Base-by-base conservation (phyloP, 2,888 invertebrate genomes). In the Drosophila ezoana region DNA sequence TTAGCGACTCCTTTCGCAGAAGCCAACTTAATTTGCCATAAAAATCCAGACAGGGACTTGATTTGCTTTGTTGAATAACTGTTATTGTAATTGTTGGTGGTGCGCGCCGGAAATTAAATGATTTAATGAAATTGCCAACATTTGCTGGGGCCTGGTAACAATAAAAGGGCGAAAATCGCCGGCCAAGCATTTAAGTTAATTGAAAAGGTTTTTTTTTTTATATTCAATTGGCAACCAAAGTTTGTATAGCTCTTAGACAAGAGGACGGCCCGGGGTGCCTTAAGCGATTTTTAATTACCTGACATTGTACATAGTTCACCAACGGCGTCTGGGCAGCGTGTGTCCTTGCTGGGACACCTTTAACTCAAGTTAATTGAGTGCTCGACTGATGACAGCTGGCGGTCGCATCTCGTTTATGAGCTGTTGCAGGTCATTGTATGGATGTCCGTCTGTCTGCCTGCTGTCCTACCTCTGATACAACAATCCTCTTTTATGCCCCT, bases 241-340 rank as follows among this genome's bases (percentile, higher is more conserved):
- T 69, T 69, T 41, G 38, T 35, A 23, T 6, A 13, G 14, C 58
- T 20, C 2, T 13, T 4, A 6, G 45, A 20, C 45, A 10, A 45
- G 16, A 20, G 20, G 33, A 28, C 20, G 13, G 8, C 44, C 18
- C 14, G 23, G n/a, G 20, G 33, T 48, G 48, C 65, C 32, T 66
- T 89, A 83, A 83, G 81, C 72, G 89, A 71, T 87, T 89, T 83
- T 84, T 87, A 87, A 89, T 83, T 83, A 83, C 87, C 84, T 63
- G 73, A 38, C 83, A 69, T 76, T 76, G 83, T 71, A 62, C 43
- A 53, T 45, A 18, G 52, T 23, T 47, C 58, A 23, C 76, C 23
- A 28, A 28, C 53, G 40, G 9, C 49, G 52, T 38, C 54, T 49
- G 32, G 45, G 16, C 38, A 18, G n/a, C 51, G 45, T 16, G 40